Evolutionary conservation across 2,888 invertebrate genomes (phyloP), one percentile per base, ranked within the genome.

Genomic region (Coecobrya sp.): DNA sequence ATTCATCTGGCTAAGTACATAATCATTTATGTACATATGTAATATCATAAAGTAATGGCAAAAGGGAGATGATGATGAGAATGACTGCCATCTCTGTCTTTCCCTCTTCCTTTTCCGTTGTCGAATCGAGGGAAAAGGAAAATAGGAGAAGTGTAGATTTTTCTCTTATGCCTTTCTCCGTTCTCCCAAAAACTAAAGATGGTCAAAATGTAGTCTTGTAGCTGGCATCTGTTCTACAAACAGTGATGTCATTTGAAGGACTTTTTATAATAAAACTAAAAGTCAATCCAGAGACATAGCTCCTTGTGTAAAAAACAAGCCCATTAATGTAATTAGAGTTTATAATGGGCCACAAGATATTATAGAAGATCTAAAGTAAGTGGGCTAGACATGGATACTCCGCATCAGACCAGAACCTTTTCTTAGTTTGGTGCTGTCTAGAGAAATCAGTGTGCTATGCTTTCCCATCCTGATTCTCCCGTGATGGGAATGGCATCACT

Each of bases 291-390:
- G 65, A 81, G 59, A 36, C 59, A 42, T 36, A 16, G 86, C 79
- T 92, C 62, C 81, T 70, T 84, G 79, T 82, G 87, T 45, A 73
- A 81, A 86, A 87, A 87, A 92, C 87, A 87, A 81, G 84, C 87
- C 91, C 91, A 92, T 92, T 92, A 92, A 92, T 92, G 91, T 92
- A 92, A 92, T 92, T 92, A 92, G 91, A 92, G 91, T 92, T 92
- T 92, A 92, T 92, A 92, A 92, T 92, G 91, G 91, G 82, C 84
- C 87, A 84, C 79, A 92, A 92, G 84, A 92, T 87, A 92, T 92
- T 87, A 87, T 45, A 36, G 55, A 81, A 42, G 59, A 49, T 22
- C 81, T 81, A 27, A 59, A 55, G 22, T 59, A 30, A 55, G 59
- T 59, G 55, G 11, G 36, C n/a, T 19, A 36, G 30, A 36, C 82